Base-by-base conservation (phyloP, 2,797 vertebrate species). In the Myiotriccus ornatus region DNA sequence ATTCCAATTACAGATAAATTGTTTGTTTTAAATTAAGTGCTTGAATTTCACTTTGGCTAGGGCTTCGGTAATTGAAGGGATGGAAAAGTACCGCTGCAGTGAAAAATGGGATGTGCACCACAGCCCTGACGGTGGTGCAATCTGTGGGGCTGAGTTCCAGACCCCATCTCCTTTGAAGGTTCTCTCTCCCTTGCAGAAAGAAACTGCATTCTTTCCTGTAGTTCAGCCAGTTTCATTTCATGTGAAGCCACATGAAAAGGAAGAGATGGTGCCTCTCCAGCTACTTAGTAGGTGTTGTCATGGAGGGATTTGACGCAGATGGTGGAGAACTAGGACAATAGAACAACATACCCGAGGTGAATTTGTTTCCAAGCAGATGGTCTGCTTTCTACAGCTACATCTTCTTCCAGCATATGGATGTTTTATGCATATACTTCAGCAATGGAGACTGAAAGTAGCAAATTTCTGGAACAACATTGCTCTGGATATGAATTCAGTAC, bases 211-310 rank as follows among this genome's bases (percentile, higher is more conserved):
- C 37, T 86, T 68, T 60, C 69, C 46, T 68, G 32, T 68, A 46
- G 30, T 41, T 86, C 43, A 84, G n/a, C 9, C 69, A 78, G 14
- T n/a, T n/a, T 70, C 25, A 55, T 34, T 53, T 80, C 4, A 0
- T 27, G 24, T 25, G 57, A 55, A 68, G 27, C 30, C 73, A 49
- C 32, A 10, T 6, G 24, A 53, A 50, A 64, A 78, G 37, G 57
- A 74, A 28, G 22, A 43, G 28, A 43, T 0, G 0, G 22, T 46
- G 10, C 3, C 30, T 39, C 63, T 76, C 30, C 43, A 55, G 47
- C 7, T 10, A 52, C 19, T 1, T 6, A 63, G 24, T 1, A 27
- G 9, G 17, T 56, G 19, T 37, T 80, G 11, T 14, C n/a, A 10
- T 12, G 10, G 7, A 77, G 3, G 10, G 11, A 37, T 90, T 62